A percentile compares a stretch with the other conserved stretches of the same genome.
Evolutionary conservation across 2,888 invertebrate genomes (phyloP).

Genomic region (Auanema freiburgensis): DNA sequence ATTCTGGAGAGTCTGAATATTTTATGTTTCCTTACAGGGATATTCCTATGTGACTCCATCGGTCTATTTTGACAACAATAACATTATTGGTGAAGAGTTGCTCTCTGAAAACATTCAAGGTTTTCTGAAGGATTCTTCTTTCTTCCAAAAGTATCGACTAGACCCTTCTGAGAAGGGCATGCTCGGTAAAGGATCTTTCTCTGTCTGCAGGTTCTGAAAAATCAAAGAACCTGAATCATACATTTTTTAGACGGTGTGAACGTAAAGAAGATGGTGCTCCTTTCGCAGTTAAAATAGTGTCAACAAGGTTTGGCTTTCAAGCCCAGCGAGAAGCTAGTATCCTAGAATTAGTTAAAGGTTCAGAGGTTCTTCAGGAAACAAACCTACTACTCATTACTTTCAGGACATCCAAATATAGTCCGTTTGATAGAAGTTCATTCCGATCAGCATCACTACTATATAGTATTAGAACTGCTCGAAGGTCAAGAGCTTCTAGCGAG

Average conservation of each 20-base stretch:
- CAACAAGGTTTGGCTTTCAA: constrained; percentile 68
- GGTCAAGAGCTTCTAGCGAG: constrained; percentile 39
- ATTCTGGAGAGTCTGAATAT: background rate
- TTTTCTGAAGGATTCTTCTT: constrained; percentile 75
- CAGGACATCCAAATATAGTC: constrained; percentile 80
- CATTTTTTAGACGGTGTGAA: constrained; percentile 73
- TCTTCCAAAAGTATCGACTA: constrained; percentile 82
- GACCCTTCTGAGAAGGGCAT: constrained; percentile 73
- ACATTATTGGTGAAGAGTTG: constrained; percentile 76
- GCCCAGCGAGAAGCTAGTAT: constrained; percentile 78
- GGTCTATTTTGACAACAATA: constrained; percentile 75
- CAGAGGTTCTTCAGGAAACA: background rate
- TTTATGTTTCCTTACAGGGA: constrained; percentile 71
- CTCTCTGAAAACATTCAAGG: constrained; percentile 46
- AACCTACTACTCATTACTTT: background rate
- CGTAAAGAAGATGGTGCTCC: constrained; percentile 76
- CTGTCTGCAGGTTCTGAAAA: constrained; percentile 73
- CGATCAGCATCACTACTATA: constrained; percentile 77
- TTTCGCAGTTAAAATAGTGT: constrained; percentile 86
- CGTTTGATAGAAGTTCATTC: constrained; percentile 80
- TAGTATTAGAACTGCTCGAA: constrained; percentile 80
- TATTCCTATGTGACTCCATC: constrained; percentile 95
- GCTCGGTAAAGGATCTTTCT: constrained; percentile 86
- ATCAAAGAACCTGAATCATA: background rate
- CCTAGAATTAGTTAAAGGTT: constrained; percentile 73